Percentiles rank a stretch among this genome's conserved stretches.
These are phyloP conservation scores for Nyctereutes procyonoides DNA, from an alignment of 2,113 vertebrate species.

Conservation along the genomic window DNA sequence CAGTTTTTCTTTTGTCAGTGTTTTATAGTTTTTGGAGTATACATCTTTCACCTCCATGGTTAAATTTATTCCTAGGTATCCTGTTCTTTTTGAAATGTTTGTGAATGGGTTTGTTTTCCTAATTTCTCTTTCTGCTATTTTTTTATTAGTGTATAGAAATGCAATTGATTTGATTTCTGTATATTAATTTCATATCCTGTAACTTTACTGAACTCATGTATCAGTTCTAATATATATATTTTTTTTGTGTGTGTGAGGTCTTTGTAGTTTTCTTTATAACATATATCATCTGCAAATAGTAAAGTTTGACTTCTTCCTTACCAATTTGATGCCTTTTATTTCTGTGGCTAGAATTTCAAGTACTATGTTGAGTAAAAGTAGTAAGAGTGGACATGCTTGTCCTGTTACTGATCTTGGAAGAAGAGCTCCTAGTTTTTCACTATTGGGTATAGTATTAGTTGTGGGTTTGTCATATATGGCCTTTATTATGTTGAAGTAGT, in stretches of 20 bases:
- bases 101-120: not conserved
- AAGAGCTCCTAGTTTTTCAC: not conserved
- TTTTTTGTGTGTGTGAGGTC: not conserved
- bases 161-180: not conserved
- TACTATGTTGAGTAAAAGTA: not conserved
- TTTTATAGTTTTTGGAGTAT: not conserved
- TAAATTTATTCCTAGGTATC: not conserved
- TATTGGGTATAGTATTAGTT: not conserved
- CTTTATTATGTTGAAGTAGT: not conserved
- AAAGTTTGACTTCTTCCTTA: not conserved
- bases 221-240: not conserved
- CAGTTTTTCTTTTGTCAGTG: not conserved
- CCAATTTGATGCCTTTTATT: not conserved
- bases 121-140: not conserved
- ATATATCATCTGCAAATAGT: not conserved
- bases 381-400: not conserved
- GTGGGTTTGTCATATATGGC: not conserved
- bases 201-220: not conserved
- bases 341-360: not conserved
- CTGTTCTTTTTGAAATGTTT: not conserved
- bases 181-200: not conserved
- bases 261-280: not conserved
- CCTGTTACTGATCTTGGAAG: not conserved
- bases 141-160: not conserved
- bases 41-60: not conserved